Base-by-base conservation (phyloP, 2,113 vertebrate species). In the Perca schrenkii region DNA sequence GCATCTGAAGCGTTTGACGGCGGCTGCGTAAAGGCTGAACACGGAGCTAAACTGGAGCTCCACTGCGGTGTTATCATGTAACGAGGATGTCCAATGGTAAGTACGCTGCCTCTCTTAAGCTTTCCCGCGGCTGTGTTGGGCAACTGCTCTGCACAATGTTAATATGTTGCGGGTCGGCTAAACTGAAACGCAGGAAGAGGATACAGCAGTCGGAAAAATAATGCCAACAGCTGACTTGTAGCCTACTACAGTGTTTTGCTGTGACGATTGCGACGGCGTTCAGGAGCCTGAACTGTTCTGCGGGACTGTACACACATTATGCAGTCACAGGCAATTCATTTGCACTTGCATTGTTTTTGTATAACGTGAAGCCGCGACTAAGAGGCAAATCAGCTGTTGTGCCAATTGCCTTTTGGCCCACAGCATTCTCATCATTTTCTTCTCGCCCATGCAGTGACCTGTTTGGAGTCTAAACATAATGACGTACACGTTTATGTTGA, bases 41-140 rank as follows among this genome's bases (percentile, higher is more conserved):
- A 56, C 49, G 12, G 61, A 31, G 68, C 57, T 67, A 6, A 77
- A 53, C 79, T 28, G 69, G 77, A 78, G 68, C 90, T 82, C 85
- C 88, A 68, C 88, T 82, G 92, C 89, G 79, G 91, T 79, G 79
- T 77, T 61, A 77, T 84, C 82, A 43, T 80, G 60, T 57, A 75
- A 57, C 75, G 54, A 66, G 77, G 80, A 86, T 77, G 78, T 86
- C 80, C 80, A 73, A 83, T 85, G 91, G 92, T 94, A 60, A 89
- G 93, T 88, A 58, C 77, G 1, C 50, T 50, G 68, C 52, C 74
- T 65, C 57, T 79, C 60, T 54, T 28, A 3, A 49, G 72, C 70
- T 25, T 81, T 46, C 65, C 57, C 76, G 77, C 79, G 40, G 76
- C 73, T 66, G 49, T 31, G 53, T 54, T 52, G 57, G 58, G 46